Conservation (phyloP, 92 coral and sea anemone genomes). For the Chrysogorgia sp. region DNA sequence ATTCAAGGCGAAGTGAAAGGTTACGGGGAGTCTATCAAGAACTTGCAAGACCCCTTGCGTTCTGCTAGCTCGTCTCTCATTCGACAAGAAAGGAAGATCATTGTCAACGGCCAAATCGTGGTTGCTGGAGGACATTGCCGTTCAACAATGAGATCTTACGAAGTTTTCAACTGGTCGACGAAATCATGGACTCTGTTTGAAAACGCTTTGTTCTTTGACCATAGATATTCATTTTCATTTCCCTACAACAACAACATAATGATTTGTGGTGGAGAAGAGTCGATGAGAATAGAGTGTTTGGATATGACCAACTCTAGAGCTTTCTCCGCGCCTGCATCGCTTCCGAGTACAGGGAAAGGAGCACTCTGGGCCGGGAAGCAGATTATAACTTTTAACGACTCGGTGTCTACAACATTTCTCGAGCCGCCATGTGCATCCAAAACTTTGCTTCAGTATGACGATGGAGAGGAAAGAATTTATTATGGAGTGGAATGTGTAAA, state of each 20-base stretch:
- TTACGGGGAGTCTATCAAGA: not conserved
- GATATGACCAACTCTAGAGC: not conserved
- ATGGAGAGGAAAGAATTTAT: not conserved
- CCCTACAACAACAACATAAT: constrained; percentile 18
- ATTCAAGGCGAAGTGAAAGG: not conserved
- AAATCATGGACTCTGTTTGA: constrained; percentile 28
- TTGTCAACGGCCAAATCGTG: not conserved
- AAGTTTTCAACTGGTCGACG: constrained; percentile 35
- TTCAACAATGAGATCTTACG: not conserved
- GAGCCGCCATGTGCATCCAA: not conserved
- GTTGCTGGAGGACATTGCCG: not conserved
- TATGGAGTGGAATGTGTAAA: not conserved
- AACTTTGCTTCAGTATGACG: not conserved
- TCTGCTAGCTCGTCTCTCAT: not conserved
- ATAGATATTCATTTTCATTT: constrained; percentile 11
- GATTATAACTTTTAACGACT: not conserved
- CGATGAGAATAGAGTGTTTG: constrained; percentile 15
- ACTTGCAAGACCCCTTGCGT: not conserved
- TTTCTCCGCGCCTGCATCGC: not conserved
- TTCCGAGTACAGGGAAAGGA: constrained; percentile 10
- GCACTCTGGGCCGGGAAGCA: not conserved
- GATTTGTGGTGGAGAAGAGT: constrained; percentile 16
- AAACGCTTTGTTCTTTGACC: constrained; percentile 11
- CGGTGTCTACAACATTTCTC: not conserved
- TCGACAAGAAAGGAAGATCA: not conserved